phyloP scores from a whole-genome alignment of 2,797 vertebrate species.

The Glyptemys insculpta region DNA sequence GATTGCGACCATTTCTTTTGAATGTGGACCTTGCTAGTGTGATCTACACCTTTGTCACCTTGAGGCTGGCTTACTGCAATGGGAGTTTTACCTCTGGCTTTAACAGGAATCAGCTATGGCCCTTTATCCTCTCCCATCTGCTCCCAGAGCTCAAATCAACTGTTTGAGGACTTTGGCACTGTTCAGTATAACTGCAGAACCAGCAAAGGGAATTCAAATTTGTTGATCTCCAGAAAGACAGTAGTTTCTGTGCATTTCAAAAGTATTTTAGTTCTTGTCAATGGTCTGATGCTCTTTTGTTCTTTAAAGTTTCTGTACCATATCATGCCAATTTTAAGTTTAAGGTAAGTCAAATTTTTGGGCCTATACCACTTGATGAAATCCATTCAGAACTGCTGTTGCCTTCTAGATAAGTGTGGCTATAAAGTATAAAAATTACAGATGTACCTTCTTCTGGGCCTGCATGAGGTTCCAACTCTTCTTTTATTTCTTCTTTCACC shows the following conservation, averaged over 20 bases:
- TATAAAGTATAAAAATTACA: constrained; percentile 25
- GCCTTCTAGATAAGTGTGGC: constrained; percentile 23
- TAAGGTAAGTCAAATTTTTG: constrained; percentile 44
- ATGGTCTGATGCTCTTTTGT: not conserved
- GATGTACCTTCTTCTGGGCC: constrained; percentile 92
- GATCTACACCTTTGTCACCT: not conserved
- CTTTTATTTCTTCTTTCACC: constrained; percentile 92
- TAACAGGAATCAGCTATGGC: not conserved
- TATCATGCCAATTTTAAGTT: constrained; percentile 38
- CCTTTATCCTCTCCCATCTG: not conserved
- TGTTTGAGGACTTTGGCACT: not conserved
- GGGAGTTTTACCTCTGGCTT: not conserved
- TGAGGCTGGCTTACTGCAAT: not conserved
- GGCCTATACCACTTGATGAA: constrained; percentile 65
- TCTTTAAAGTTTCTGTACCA: not conserved
- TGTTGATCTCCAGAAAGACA: not conserved
- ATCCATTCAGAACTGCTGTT: constrained; percentile 49
- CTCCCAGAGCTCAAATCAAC: not conserved
- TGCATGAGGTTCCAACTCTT: constrained; percentile 90
- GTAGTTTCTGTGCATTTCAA: constrained; percentile 15
- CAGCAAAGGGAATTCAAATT: not conserved
- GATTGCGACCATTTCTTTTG: not conserved
- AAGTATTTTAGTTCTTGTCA: constrained; percentile 10
- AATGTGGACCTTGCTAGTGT: not conserved
- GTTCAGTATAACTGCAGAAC: not conserved